Conservation (phyloP, 2,888 invertebrate genomes). For the Serrognathus titanus region DNA sequence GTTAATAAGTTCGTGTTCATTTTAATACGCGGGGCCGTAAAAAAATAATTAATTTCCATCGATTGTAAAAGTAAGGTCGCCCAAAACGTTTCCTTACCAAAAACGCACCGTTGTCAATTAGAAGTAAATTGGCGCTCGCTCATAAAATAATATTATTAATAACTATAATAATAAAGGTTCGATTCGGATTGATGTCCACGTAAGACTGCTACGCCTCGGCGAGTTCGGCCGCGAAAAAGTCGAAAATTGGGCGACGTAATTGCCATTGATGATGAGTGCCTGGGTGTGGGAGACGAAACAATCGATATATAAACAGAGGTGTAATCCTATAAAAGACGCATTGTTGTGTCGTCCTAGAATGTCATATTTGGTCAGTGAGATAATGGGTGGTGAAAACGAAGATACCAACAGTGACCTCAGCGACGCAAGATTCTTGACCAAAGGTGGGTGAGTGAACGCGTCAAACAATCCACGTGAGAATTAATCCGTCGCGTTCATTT, state of each 20-base stretch:
- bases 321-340: constrained; percentile 3
- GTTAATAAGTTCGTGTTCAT: no score
- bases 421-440: constrained; percentile 71
- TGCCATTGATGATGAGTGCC: constrained; percentile 1
- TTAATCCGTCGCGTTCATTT: no score
- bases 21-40: no score
- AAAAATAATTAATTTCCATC: no score
- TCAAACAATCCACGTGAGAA: no score
- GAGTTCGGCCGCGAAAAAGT: background rate
- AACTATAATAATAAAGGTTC: no score
- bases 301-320: constrained; percentile 21
- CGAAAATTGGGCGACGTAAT: background rate
- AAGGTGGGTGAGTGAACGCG: constrained; percentile 48
- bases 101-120: no score
- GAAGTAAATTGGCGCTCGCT: no score
- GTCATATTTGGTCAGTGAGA: constrained; percentile 37
- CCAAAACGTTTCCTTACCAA: no score
- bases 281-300: constrained; percentile 19
- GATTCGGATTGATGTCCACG: no score
- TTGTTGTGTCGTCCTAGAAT: constrained; percentile 24
- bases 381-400: constrained; percentile 61
- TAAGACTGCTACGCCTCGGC: background rate
- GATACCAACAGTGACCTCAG: constrained; percentile 75
- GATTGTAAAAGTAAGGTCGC: no score
- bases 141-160: no score